Evolutionary conservation across 2,113 vertebrate species (phyloP).

Genomic region (Pontoporia blainvillei): DNA sequence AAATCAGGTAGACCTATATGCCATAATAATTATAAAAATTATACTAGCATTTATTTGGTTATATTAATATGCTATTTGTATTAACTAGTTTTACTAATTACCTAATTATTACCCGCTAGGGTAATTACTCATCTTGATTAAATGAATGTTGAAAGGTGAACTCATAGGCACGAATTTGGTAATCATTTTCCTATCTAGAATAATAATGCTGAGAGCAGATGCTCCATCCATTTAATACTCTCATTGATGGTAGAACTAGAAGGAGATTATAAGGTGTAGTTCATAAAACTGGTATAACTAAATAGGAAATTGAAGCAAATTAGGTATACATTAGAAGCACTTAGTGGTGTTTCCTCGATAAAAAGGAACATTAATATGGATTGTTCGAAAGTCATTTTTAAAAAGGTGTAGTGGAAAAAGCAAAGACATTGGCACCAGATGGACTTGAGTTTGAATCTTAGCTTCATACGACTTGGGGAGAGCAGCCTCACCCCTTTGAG

Average conservation of each 20-base stretch:
- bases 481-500: background rate
- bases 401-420: slow-evolving; percentile 21
- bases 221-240: slow-evolving; percentile 69
- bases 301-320: slow-evolving; percentile 60
- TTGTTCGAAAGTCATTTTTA: slow-evolving; percentile 43
- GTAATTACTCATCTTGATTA: slow-evolving; percentile 76
- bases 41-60: slow-evolving; percentile 75
- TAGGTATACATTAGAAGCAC: slow-evolving; percentile 61
- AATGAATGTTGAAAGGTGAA: slow-evolving; percentile 75
- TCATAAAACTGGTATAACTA: slow-evolving; percentile 61
- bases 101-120: slow-evolving; percentile 73
- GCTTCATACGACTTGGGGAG: background rate
- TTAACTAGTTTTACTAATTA: slow-evolving; percentile 78
- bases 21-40: slow-evolving; percentile 76
- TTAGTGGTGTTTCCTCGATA: slow-evolving; percentile 54
- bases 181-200: slow-evolving; percentile 73
- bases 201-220: slow-evolving; percentile 74
- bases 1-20: slow-evolving; percentile 67
- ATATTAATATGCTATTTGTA: slow-evolving; percentile 75
- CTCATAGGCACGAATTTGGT: slow-evolving; percentile 67
- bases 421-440: background rate
- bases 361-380: slow-evolving; percentile 56
- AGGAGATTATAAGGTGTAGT: slow-evolving; percentile 60
- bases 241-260: slow-evolving; percentile 57
- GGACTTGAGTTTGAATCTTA: slow-evolving; percentile 37